Conservation (phyloP, 1,140 invertebrate species). For the Matsumurasca onukii region DNA sequence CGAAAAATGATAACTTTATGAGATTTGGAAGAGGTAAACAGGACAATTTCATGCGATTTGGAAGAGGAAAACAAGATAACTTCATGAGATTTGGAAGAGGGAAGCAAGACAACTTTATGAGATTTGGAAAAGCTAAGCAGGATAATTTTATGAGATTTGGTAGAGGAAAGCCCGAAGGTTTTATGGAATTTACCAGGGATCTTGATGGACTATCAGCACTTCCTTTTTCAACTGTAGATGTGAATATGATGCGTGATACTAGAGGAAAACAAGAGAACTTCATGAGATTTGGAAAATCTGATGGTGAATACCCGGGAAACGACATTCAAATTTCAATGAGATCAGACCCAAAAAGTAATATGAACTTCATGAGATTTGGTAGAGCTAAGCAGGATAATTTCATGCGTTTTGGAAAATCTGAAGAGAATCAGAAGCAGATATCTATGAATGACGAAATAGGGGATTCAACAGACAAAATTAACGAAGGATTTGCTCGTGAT, state of each 20-base stretch:
- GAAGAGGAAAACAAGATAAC: conserved; percentile 22
- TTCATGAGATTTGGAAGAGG: conserved; percentile 31
- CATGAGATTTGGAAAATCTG: conserved; percentile 19
- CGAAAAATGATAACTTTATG: conserved; percentile 23
- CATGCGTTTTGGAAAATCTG: conserved; percentile 18
- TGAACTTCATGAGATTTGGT: conserved; percentile 24
- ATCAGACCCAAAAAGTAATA: conserved; percentile 31
- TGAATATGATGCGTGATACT: no score
- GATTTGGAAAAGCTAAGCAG: conserved; percentile 24
- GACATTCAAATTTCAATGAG: no score
- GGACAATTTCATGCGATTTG: conserved; percentile 15
- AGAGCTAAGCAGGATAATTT: conserved; percentile 16
- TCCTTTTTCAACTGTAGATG: no score
- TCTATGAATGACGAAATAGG: neutral
- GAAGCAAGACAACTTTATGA: conserved; percentile 29
- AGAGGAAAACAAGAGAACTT: conserved; percentile 18
- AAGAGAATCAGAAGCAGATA: neutral
- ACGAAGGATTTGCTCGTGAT: neutral
- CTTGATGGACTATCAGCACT: no score
- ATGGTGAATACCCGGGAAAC: neutral
- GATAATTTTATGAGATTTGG: conserved; percentile 28
- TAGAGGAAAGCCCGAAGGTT: conserved; percentile 23
- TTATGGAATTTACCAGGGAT: conserved; percentile 25
- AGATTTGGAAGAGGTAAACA: conserved; percentile 18
- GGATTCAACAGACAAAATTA: neutral